Evolutionary conservation across 2,888 invertebrate genomes (phyloP), one percentile per base, ranked within the genome.

Genomic region (Saturnia japonica): DNA sequence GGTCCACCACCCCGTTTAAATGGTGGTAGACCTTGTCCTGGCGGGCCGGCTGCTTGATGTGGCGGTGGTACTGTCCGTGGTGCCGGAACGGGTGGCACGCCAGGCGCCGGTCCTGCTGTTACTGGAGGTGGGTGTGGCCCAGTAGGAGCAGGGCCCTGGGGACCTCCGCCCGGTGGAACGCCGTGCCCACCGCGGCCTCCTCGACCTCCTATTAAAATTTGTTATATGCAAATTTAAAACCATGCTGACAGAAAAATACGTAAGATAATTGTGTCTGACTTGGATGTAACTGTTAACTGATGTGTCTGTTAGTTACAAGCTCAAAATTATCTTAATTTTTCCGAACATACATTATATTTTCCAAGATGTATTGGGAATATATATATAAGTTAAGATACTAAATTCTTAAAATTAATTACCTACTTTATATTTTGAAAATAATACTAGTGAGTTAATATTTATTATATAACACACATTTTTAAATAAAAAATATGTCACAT

Each of bases 1-100:
- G 91, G 93, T 0, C 87, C 90, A 1, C 89, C 88, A 7, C 91
- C 89, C 43, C 93, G 78, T 75, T 92, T 93, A 79, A 82, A 92
- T 0, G 91, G 89, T 0, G 91, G 89, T 9, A 84, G 86, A 67
- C 77, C 82, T 68, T 82, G 73, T 76, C 75, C 74, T 0, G 84
- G 74, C 12, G 80, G 75, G 71, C 74, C 71, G 73, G 77, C 9
- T 12, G 76, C 64, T 7, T 73, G 6, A 79, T 68, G 80, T 9
- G 80, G 68, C 47, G 76, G 70, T 72, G 80, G 74, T 1, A 73
- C 78, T n/a, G 85, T 82, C 40, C 86, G 84, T 0, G 83, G 85
- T 4, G 77, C 81, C 0, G 81, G 78, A 0, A 77, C 45, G 0
- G 75, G 68, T 0, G 69, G 34, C 12, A 28, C 67, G 22, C 66